Conservation (phyloP, 2,113 vertebrate genomes). For the Pseudorhombus dupliciocellatus region DNA sequence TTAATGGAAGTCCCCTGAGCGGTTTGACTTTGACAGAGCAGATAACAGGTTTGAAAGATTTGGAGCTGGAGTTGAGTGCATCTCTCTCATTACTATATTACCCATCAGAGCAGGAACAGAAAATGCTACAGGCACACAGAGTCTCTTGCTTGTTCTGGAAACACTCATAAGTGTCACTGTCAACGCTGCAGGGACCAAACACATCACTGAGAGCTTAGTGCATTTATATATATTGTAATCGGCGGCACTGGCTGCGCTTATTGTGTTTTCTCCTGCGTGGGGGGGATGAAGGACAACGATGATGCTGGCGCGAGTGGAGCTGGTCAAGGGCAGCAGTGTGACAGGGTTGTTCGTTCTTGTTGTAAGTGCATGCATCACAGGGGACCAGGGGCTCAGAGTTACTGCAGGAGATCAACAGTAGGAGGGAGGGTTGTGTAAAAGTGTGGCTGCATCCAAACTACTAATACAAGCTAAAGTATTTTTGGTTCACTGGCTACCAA, state of each 20-base stretch:
- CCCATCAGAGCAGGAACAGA: background rate
- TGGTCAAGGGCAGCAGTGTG: constrained; percentile 9
- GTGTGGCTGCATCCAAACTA: too few species aligned
- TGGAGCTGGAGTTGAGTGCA: constrained; percentile 17
- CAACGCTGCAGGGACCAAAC: background rate
- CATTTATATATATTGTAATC: background rate
- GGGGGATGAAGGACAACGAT: background rate
- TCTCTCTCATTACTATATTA: constrained; percentile 11
- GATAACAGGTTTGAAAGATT: constrained; percentile 44
- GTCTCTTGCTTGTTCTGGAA: background rate
- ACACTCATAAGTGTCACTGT: background rate
- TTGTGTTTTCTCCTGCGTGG: background rate
- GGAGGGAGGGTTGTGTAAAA: too few species aligned
- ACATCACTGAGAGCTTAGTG: background rate
- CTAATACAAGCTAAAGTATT: too few species aligned
- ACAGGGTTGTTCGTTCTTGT: background rate
- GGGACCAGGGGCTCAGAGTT: constrained; percentile 4
- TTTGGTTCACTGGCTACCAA: too few species aligned
- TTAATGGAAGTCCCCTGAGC: constrained; percentile 50
- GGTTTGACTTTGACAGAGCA: constrained; percentile 40
- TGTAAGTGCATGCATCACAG: constrained; percentile 18
- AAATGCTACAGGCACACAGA: background rate
- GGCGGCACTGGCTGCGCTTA: background rate
- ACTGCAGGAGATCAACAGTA: background rate
- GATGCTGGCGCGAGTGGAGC: background rate